Conservation (phyloP, 2,888 invertebrate species). For the Lycia hirtaria region DNA sequence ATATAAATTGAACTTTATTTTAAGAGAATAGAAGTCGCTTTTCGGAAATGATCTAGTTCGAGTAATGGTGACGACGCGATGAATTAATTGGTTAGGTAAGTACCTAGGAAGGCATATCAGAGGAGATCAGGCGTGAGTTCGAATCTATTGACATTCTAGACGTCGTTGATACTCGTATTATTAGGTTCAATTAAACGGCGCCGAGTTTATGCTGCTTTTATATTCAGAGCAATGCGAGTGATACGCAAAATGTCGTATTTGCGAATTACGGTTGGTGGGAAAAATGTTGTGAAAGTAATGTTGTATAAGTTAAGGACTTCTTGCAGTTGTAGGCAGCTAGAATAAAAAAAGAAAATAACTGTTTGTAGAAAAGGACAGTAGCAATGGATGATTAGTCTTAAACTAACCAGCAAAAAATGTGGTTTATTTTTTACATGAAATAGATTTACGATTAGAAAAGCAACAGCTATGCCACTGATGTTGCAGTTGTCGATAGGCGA, state of each 20-base stretch:
- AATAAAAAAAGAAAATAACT: too few species aligned
- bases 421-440: too few species aligned
- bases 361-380: too few species aligned
- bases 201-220: conserved; percentile 55
- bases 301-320: neutral
- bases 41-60: conserved; percentile 36
- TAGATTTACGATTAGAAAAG: too few species aligned
- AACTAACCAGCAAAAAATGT: too few species aligned
- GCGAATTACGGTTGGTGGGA: conserved; percentile 6
- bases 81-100: conserved; percentile 50
- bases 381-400: too few species aligned
- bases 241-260: conserved; percentile 17
- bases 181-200: conserved; percentile 69
- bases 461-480: too few species aligned
- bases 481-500: too few species aligned
- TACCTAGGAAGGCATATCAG: conserved; percentile 42
- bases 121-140: conserved; percentile 46
- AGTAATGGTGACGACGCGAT: conserved; percentile 49
- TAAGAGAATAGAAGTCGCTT: conserved; percentile 22
- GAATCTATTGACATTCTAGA: conserved; percentile 59
- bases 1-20: conserved; percentile 36
- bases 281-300: neutral
- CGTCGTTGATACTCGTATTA: conserved; percentile 54
- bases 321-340: neutral
- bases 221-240: conserved; percentile 47